A percentile compares a stretch with the other conserved stretches of the same genome.
Conservation (phyloP, 2,113 vertebrate genomes). For the Isichthys henryi region DNA sequence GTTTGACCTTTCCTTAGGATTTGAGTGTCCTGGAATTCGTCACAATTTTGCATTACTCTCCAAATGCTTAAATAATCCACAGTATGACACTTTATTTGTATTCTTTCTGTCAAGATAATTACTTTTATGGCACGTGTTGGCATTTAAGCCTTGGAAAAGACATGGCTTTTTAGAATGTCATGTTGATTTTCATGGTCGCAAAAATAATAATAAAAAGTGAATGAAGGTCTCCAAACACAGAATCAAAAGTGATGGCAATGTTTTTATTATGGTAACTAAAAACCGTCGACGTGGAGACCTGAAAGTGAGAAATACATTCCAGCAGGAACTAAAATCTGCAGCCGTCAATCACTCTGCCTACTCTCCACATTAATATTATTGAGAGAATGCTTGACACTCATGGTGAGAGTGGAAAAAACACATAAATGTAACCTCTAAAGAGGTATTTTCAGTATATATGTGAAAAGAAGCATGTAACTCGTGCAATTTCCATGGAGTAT, state of each 20-base stretch:
- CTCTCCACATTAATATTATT: conserved; percentile 35
- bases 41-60: not conserved
- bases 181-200: conserved; percentile 3
- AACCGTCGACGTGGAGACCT: not conserved
- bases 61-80: not conserved
- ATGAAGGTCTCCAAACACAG: not conserved
- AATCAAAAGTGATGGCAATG: not conserved
- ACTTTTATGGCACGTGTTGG: not conserved
- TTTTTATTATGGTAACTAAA: not conserved
- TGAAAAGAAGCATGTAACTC: not conserved
- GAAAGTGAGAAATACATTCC: not conserved
- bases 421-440: conserved; percentile 33
- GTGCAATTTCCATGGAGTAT: not conserved
- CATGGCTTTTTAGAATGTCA: not conserved
- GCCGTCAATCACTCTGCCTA: conserved; percentile 24
- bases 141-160: not conserved
- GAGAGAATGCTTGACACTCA: conserved; percentile 51
- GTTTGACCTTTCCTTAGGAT: conserved; percentile 44
- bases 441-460: conserved; percentile 39
- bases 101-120: not conserved
- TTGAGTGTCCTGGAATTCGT: conserved; percentile 24
- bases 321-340: conserved; percentile 27
- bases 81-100: not conserved
- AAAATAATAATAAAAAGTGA: not conserved
- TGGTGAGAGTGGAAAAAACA: conserved; percentile 43